A percentile compares a stretch with the other conserved stretches of the same genome.
Evolutionary conservation across 1,140 invertebrate genomes (phyloP).

Genomic region (Lasioglossum albipes): DNA sequence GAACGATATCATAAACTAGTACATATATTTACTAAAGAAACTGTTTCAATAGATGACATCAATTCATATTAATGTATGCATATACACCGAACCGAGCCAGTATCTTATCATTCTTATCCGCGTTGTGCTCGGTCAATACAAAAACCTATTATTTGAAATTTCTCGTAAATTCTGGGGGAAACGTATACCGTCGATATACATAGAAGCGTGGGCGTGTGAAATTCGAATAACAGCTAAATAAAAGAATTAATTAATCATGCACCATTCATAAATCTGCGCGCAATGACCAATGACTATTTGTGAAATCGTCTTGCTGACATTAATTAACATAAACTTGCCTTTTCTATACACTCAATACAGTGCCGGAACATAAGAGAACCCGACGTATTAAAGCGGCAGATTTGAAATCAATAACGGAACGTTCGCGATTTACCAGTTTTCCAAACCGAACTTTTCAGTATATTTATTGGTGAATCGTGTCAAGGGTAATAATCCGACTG

Average conservation of each 20-base stretch:
- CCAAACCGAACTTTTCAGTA: neutral
- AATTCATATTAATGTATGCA: neutral
- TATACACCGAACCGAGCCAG: neutral
- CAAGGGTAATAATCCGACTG: neutral
- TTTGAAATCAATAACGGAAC: conserved; percentile 6
- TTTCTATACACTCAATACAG: conserved; percentile 30
- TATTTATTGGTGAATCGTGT: neutral
- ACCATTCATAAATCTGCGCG: conserved; percentile 1
- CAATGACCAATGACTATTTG: conserved; percentile 39
- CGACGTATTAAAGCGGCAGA: conserved; percentile 35
- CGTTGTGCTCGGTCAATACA: neutral
- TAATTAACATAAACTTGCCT: conserved; percentile 48
- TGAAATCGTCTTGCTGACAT: conserved; percentile 27
- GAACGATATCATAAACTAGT: neutral
- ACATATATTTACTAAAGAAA: neutral
- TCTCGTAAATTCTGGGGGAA: neutral
- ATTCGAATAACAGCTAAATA: neutral
- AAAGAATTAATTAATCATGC: conserved; percentile 1
- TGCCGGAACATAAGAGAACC: conserved; percentile 33
- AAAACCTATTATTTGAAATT: conserved; percentile 14
- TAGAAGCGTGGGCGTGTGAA: neutral
- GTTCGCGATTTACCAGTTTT: neutral
- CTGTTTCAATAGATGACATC: neutral
- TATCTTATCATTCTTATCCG: neutral
- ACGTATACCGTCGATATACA: neutral